These are phyloP conservation scores for Tetragonula clypearis DNA, from an alignment of 1,140 invertebrate genomes.

Conservation along the genomic window DNA sequence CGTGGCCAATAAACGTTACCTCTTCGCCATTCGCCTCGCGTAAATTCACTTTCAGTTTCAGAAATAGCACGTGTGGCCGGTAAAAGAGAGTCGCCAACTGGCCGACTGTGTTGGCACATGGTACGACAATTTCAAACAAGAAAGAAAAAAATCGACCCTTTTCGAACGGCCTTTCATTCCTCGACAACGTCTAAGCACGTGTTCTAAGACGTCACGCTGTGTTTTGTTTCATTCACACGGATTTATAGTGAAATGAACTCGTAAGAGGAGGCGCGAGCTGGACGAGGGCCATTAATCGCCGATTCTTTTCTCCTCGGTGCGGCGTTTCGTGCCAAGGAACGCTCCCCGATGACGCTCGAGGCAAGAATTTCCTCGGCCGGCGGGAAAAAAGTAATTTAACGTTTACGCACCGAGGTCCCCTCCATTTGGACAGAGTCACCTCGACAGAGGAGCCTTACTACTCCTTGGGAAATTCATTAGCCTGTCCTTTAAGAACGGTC, in stretches of 20 bases:
- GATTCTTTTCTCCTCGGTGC: too few species aligned
- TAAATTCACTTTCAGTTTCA: too few species aligned
- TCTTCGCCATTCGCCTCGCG: too few species aligned
- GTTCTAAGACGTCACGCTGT: slow-evolving; percentile 7
- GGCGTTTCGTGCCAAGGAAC: too few species aligned
- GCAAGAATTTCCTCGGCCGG: neutral
- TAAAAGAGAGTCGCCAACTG: neutral
- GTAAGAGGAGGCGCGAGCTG: neutral
- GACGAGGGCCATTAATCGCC: slow-evolving; percentile 6
- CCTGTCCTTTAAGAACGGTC: neutral
- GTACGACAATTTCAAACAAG: neutral
- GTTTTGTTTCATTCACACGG: slow-evolving; percentile 17
- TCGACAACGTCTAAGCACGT: neutral
- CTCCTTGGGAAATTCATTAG: slow-evolving; percentile 26
- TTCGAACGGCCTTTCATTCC: neutral
- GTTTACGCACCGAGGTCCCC: neutral
- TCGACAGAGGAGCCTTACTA: neutral
- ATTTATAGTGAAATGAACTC: slow-evolving; percentile 7
- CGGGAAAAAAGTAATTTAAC: slow-evolving; percentile 9
- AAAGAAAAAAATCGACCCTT: neutral
- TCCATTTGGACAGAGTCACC: neutral
- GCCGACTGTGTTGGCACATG: neutral
- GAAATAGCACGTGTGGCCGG: too few species aligned
- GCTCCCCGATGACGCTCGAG: neutral
- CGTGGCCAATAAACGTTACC: too few species aligned